Evolutionary conservation across 2,797 vertebrate species (phyloP).

Genomic region (Eremophila alpestris): DNA sequence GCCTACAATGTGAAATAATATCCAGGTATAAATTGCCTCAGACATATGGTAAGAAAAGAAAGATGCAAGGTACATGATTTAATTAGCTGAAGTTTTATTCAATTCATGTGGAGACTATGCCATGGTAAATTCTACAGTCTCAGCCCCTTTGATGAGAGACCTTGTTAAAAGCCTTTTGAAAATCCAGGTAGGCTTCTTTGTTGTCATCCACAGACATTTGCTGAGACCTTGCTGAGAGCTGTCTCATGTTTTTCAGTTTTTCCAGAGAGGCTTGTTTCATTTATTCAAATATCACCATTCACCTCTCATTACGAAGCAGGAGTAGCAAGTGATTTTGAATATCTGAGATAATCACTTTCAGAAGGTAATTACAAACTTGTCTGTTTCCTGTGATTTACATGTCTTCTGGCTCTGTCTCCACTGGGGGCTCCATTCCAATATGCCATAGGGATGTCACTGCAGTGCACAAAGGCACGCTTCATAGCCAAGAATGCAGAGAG

Average conservation of each 20-base stretch:
- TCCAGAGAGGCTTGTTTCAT: background rate
- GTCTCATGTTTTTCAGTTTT: background rate
- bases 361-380: conserved; percentile 24
- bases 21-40: background rate
- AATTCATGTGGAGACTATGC: background rate
- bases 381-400: conserved; percentile 17
- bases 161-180: conserved; percentile 9
- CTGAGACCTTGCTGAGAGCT: background rate
- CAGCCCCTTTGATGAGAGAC: background rate
- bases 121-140: background rate
- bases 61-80: background rate
- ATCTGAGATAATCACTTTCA: conserved; percentile 25
- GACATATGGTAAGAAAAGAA: background rate
- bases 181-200: background rate
- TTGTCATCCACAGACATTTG: background rate
- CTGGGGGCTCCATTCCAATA: background rate
- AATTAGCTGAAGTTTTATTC: conserved; percentile 19
- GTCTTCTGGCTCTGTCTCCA: conserved; percentile 7
- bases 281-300: background rate
- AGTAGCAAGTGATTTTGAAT: conserved; percentile 15
- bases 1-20: background rate
- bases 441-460: background rate
- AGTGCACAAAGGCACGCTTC: background rate
- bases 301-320: background rate
- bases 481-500: background rate